These are phyloP conservation scores for Oscarella lobularis DNA, from an alignment of 37 sponge, comb jelly and placozoan genomes.

Conservation along the genomic window DNA sequence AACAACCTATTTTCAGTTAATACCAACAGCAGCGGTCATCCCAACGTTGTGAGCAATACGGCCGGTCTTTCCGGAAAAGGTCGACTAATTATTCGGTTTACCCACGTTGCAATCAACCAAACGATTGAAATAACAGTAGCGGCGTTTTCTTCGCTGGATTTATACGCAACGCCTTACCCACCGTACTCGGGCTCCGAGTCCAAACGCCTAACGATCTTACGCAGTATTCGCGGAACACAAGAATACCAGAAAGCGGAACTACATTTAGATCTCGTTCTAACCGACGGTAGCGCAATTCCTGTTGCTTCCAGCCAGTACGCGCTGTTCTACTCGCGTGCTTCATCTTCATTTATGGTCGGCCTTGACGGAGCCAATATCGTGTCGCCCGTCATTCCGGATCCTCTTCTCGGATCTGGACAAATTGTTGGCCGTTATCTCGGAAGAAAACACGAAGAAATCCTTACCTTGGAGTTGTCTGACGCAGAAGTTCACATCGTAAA, in stretches of 20 bases:
- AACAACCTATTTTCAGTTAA: background rate
- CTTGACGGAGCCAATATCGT: background rate
- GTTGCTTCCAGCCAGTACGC: background rate
- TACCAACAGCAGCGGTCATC: background rate
- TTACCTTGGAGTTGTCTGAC: background rate
- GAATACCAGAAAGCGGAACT: background rate
- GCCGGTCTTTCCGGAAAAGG: background rate
- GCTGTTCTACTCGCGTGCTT: background rate
- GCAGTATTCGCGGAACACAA: background rate
- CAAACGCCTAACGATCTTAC: background rate
- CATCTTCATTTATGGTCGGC: background rate
- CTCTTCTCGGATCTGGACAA: background rate
- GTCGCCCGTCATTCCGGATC: background rate
- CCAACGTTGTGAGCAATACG: background rate
- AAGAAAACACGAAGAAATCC: background rate
- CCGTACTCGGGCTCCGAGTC: background rate
- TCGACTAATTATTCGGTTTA: background rate
- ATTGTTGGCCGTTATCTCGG: constrained; percentile 1
- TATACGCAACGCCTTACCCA: background rate
- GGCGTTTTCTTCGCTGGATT: background rate
- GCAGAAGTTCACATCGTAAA: background rate
- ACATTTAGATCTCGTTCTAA: background rate
- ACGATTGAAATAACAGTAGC: background rate
- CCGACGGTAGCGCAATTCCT: background rate
- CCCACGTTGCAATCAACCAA: background rate